phyloP scores from a whole-genome alignment of 1,140 invertebrate species.

The Caenorhabditis briggsae region DNA sequence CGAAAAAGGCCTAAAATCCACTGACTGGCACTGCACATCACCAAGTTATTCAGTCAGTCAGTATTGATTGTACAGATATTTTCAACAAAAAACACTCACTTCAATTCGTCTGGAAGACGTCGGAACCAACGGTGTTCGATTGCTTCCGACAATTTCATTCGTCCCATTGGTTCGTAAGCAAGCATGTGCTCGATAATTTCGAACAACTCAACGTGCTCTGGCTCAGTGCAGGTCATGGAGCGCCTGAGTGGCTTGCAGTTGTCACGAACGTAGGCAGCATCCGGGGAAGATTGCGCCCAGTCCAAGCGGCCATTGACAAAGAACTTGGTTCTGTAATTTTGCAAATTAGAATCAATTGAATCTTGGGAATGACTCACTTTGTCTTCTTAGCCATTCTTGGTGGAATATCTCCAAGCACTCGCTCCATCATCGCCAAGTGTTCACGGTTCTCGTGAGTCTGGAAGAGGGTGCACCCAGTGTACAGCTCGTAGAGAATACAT shows the following conservation, averaged over 20 bases:
- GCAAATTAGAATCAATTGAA: background rate
- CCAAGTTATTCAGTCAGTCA: too few relatives aligned
- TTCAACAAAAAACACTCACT: background rate
- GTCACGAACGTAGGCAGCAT: slow-evolving; percentile 95
- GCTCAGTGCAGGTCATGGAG: slow-evolving; percentile 88
- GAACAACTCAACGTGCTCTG: slow-evolving; percentile 92
- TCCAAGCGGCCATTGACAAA: slow-evolving; percentile 87
- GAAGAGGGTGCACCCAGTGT: slow-evolving; percentile 97
- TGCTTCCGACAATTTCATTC: slow-evolving; percentile 90
- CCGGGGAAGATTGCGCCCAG: slow-evolving; percentile 93
- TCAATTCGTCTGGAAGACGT: background rate
- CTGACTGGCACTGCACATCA: too few relatives aligned
- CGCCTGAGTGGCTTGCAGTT: slow-evolving; percentile 96
- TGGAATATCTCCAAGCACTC: slow-evolving; percentile 94
- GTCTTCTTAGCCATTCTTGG: slow-evolving; percentile 95
- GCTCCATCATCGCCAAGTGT: slow-evolving; percentile 99
- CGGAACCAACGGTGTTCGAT: slow-evolving; percentile 87
- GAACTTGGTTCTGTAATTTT: slow-evolving; percentile 85
- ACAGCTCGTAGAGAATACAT: slow-evolving; percentile 98
- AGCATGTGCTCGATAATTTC: slow-evolving; percentile 94
- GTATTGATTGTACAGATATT: background rate
- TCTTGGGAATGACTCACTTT: slow-evolving; percentile 79
- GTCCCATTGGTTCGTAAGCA: slow-evolving; percentile 92
- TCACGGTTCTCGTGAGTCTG: slow-evolving; percentile 98
- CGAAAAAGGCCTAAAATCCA: too few relatives aligned